These are phyloP conservation scores for Rattus rattus DNA, from an alignment of 2,113 vertebrate genomes.

Conservation along the genomic window DNA sequence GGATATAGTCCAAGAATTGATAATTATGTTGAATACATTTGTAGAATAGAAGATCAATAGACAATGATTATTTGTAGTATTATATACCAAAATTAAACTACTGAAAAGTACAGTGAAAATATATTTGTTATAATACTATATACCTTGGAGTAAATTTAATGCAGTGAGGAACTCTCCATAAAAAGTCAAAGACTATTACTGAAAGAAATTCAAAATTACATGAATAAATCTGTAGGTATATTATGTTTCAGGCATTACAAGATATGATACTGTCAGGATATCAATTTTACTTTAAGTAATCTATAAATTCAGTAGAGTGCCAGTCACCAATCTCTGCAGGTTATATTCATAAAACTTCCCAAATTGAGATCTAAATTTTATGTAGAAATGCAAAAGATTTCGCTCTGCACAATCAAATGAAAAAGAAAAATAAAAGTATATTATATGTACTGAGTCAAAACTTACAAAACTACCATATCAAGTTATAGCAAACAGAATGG, in stretches of 20 bases:
- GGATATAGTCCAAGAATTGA: not conserved
- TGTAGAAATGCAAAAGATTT: not conserved
- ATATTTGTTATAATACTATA: not conserved
- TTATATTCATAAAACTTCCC: not conserved
- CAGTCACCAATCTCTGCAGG: not conserved
- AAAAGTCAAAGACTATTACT: not conserved
- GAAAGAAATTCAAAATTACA: conserved; percentile 15
- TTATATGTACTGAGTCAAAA: not conserved
- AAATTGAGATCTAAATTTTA: conserved; percentile 33
- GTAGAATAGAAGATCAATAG: not conserved
- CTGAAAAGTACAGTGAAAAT: conserved; percentile 37
- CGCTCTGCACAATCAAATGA: not conserved
- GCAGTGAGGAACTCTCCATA: not conserved
- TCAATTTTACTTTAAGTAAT: not conserved
- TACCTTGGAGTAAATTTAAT: not conserved
- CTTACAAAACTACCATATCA: not conserved
- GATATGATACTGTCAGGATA: not conserved
- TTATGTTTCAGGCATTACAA: not conserved
- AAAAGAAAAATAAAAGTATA: not conserved
- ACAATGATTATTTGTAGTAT: not conserved
- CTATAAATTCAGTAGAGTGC: not conserved
- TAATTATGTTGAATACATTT: not conserved
- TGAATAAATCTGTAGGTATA: not conserved
- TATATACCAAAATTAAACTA: not conserved
- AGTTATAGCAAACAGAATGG: not conserved